Evolutionary conservation across 2,888 invertebrate species (phyloP).

Genomic region (Amblyjoppa fuscipennis): DNA sequence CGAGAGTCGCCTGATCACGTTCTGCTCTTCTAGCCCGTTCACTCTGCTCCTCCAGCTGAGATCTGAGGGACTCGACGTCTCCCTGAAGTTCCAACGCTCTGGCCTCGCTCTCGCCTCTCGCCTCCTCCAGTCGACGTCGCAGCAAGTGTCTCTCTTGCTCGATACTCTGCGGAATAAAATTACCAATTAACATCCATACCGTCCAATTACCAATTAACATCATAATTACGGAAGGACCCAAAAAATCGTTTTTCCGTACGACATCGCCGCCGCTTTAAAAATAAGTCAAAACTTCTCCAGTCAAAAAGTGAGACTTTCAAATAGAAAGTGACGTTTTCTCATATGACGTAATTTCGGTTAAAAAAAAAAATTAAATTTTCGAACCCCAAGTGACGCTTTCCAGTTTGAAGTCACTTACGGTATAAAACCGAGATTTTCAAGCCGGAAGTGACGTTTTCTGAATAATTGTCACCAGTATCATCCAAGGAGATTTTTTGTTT

Average conservation of each 20-base stretch:
- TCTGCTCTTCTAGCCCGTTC: slow-evolving; percentile 87
- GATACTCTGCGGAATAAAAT: slow-evolving; percentile 89
- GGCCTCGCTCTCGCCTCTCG: slow-evolving; percentile 95
- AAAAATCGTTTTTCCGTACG: neutral
- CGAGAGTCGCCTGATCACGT: slow-evolving; percentile 92
- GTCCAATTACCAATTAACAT: slow-evolving; percentile 4
- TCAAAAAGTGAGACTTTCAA: too few relatives aligned
- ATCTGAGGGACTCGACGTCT: slow-evolving; percentile 93
- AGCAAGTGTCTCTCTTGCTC: slow-evolving; percentile 97
- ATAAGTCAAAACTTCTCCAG: too few relatives aligned
- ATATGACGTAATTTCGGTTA: too few relatives aligned
- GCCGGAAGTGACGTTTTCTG: too few relatives aligned
- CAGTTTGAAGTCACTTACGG: too few relatives aligned
- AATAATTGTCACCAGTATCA: too few relatives aligned
- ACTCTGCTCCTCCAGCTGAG: slow-evolving; percentile 89
- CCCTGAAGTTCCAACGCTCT: slow-evolving; percentile 94
- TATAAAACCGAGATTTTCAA: too few relatives aligned
- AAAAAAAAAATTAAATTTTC: too few relatives aligned
- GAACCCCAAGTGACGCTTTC: too few relatives aligned
- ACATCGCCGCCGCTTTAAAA: neutral
- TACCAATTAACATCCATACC: slow-evolving; percentile 8
- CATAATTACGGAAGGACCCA: neutral
- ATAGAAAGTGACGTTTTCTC: too few relatives aligned
- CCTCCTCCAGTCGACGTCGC: slow-evolving; percentile 93
- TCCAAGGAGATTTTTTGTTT: too few relatives aligned